phyloP scores from a whole-genome alignment of 2,113 vertebrate species.

The Toxotes chatareus region DNA sequence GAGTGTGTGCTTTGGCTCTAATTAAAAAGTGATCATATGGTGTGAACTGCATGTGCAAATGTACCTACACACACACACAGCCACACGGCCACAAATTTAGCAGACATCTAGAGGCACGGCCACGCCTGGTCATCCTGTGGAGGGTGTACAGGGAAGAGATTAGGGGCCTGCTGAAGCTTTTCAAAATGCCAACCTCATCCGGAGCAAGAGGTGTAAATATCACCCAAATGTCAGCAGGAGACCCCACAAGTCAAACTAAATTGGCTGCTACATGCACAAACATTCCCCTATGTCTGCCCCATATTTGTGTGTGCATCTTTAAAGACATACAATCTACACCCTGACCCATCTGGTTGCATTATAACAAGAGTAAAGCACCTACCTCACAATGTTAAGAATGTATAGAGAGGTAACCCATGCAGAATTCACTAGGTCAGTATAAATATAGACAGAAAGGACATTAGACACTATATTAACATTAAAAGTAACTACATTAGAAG shows the following conservation, averaged over 20 bases:
- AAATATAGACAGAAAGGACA: not conserved
- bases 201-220: conserved; percentile 82
- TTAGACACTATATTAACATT: not conserved
- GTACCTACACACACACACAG: not conserved
- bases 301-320: conserved; percentile 45
- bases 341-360: conserved; percentile 1
- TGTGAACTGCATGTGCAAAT: conserved; percentile 1
- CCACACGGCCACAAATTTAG: not conserved
- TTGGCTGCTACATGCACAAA: conserved; percentile 78
- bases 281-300: conserved; percentile 49
- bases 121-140: conserved; percentile 56
- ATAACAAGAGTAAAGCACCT: not conserved
- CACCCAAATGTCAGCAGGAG: conserved; percentile 85
- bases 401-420: not conserved
- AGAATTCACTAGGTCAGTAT: not conserved
- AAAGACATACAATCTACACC: conserved; percentile 41
- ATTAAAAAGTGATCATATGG: not conserved
- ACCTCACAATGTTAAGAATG: no score
- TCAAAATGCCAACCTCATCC: conserved; percentile 83
- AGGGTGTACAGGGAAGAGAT: conserved; percentile 64
- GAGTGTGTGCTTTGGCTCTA: not conserved
- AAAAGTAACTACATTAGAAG: conserved; percentile 4
- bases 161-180: conserved; percentile 67
- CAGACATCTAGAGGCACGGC: conserved; percentile 37
- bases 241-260: conserved; percentile 84